phyloP scores from a whole-genome alignment of 2,113 vertebrate genomes.

The Syrmaticus mikado region DNA sequence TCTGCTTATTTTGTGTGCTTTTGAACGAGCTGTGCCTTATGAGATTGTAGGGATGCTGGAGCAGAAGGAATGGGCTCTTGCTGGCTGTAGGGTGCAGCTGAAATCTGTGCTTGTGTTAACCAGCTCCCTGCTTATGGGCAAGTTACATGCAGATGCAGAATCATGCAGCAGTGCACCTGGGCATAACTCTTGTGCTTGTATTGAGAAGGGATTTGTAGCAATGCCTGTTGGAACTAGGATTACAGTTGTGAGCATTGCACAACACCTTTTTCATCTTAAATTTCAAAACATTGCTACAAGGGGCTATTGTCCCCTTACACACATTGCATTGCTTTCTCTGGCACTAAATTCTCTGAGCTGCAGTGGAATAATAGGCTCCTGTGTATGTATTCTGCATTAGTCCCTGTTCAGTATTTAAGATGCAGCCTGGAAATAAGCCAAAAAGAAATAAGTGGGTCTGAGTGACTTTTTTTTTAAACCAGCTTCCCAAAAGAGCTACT shows the following conservation, averaged over 20 bases:
- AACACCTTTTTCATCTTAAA: neutral
- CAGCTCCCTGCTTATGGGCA: neutral
- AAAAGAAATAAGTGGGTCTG: neutral
- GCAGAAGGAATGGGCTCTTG: neutral
- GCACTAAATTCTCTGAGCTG: neutral
- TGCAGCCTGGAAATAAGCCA: conserved; percentile 10
- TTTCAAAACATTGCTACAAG: neutral
- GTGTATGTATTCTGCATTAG: neutral
- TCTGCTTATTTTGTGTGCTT: neutral
- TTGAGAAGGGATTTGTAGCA: neutral
- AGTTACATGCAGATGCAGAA: fast-evolving
- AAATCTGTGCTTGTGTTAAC: neutral
- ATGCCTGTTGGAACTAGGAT: neutral
- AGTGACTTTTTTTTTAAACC: neutral
- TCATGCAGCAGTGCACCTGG: fast-evolving
- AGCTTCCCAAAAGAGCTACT: neutral
- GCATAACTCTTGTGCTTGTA: neutral
- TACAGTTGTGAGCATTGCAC: neutral
- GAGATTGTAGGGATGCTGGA: neutral
- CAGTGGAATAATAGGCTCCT: conserved; percentile 23
- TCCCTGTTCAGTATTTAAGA: neutral
- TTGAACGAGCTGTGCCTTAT: neutral
- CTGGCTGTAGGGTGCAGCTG: neutral
- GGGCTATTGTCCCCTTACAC: neutral
- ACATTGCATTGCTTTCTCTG: neutral